Evolutionary conservation across 2,888 invertebrate species (phyloP).

Genomic region (Brachyptera putata): DNA sequence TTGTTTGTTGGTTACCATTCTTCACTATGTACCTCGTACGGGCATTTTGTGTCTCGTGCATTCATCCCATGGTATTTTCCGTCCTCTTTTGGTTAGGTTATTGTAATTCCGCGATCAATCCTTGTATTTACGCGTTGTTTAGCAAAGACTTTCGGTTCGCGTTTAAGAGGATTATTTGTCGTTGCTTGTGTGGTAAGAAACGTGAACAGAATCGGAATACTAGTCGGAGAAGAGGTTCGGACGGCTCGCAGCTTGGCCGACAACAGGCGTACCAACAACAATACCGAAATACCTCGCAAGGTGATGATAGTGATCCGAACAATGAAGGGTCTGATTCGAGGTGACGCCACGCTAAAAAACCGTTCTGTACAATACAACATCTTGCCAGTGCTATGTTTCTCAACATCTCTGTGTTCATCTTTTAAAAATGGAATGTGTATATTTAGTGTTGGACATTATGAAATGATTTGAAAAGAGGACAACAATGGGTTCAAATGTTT

Average conservation of each 20-base stretch:
- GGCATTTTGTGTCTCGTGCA: slow-evolving; percentile 83
- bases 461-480: too few species aligned
- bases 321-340: slow-evolving; percentile 51
- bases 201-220: slow-evolving; percentile 46
- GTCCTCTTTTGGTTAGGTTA: slow-evolving; percentile 96
- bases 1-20: slow-evolving; percentile 95
- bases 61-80: slow-evolving; percentile 79
- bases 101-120: slow-evolving; percentile 94
- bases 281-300: slow-evolving; percentile 50
- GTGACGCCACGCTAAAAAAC: slow-evolving; percentile 44
- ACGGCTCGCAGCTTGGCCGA: slow-evolving; percentile 45
- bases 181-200: slow-evolving; percentile 64
- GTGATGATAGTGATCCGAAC: slow-evolving; percentile 54
- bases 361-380: not conserved
- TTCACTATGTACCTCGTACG: slow-evolving; percentile 90
- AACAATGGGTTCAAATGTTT: too few species aligned
- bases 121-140: slow-evolving; percentile 90
- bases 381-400: not conserved
- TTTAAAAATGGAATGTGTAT: too few species aligned
- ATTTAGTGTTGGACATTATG: too few species aligned
- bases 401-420: not conserved
- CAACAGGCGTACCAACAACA: slow-evolving; percentile 44
- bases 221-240: slow-evolving; percentile 38
- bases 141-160: slow-evolving; percentile 93
- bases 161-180: slow-evolving; percentile 87